A percentile compares a stretch with the other conserved stretches of the same genome.
Evolutionary conservation across 1,140 invertebrate genomes (phyloP).

Genomic region (Medauroidea extradentata): DNA sequence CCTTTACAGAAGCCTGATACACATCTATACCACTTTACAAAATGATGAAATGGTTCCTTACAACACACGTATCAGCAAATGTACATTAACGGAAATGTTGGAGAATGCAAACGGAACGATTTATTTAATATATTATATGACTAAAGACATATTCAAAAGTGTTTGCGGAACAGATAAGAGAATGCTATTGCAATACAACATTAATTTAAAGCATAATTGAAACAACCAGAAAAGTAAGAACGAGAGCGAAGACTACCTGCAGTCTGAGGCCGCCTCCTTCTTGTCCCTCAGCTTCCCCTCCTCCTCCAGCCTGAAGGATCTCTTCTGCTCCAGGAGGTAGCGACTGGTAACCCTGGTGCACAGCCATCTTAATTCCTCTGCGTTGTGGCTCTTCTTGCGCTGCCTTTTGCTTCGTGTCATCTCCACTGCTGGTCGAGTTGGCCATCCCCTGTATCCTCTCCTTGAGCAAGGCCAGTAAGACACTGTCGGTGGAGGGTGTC

Average conservation of each 20-base stretch:
- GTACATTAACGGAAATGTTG: no score
- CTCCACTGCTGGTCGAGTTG: background rate
- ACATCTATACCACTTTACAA: no score
- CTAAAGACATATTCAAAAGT: no score
- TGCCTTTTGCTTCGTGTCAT: background rate
- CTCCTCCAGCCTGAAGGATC: conserved; percentile 40
- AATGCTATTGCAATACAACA: no score
- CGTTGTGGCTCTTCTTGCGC: background rate
- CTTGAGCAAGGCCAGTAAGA: conserved; percentile 34
- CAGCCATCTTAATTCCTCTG: conserved; percentile 39
- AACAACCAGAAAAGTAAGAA: no score
- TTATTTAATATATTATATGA: no score
- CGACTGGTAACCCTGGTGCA: conserved; percentile 44
- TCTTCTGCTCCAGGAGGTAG: conserved; percentile 42
- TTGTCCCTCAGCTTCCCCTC: conserved; percentile 35
- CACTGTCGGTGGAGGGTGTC: background rate
- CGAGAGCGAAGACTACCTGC: conserved; percentile 28
- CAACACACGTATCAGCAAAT: no score
- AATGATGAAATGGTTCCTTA: no score
- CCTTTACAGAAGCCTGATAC: no score
- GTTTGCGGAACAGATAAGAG: no score
- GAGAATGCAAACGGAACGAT: no score
- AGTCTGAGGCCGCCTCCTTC: conserved; percentile 41
- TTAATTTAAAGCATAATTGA: no score
- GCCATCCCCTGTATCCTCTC: conserved; percentile 26